Percentiles rank a stretch among this genome's conserved stretches.
Evolutionary conservation across 1,140 invertebrate genomes (phyloP).

Genomic region (Drosophila paulistorum): DNA sequence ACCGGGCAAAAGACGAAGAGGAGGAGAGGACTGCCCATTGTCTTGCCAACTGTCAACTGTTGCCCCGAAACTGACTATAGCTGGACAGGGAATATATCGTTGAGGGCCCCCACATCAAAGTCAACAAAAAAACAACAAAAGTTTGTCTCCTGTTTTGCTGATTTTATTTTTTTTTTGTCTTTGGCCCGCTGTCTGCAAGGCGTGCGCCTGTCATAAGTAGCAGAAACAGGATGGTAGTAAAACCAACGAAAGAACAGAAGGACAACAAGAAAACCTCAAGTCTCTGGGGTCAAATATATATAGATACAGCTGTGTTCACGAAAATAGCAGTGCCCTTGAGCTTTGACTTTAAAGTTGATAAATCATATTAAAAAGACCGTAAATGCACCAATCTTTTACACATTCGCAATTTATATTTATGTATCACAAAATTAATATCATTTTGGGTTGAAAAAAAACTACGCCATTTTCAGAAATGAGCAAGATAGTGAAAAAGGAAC

Average conservation of each 20-base stretch:
- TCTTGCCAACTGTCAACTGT: conserved; percentile 72
- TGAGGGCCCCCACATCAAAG: conserved; percentile 78
- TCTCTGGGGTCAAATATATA: conserved; percentile 68
- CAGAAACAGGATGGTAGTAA: conserved; percentile 37
- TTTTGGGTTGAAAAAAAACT: too few relatives aligned
- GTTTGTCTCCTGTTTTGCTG: conserved; percentile 33
- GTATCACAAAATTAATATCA: too few relatives aligned
- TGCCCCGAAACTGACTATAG: conserved; percentile 12
- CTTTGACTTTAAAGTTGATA: too few relatives aligned
- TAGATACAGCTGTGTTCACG: too few relatives aligned
- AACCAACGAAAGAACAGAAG: conserved; percentile 31
- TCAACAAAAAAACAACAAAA: conserved; percentile 72
- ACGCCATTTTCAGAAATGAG: too few relatives aligned
- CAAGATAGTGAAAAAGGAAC: too few relatives aligned
- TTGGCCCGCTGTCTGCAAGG: conserved; percentile 34
- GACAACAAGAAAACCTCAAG: conserved; percentile 20
- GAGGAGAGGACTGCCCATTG: conserved; percentile 43
- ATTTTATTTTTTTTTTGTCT: conserved; percentile 14
- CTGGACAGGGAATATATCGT: conserved; percentile 74
- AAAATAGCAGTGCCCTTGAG: too few relatives aligned
- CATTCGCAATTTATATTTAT: too few relatives aligned
- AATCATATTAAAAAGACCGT: too few relatives aligned
- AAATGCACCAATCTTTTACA: too few relatives aligned
- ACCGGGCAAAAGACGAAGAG: too few relatives aligned
- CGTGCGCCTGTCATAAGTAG: conserved; percentile 76